phyloP scores from a whole-genome alignment of 2,797 vertebrate genomes.

The Sebastes vulpes region DNA sequence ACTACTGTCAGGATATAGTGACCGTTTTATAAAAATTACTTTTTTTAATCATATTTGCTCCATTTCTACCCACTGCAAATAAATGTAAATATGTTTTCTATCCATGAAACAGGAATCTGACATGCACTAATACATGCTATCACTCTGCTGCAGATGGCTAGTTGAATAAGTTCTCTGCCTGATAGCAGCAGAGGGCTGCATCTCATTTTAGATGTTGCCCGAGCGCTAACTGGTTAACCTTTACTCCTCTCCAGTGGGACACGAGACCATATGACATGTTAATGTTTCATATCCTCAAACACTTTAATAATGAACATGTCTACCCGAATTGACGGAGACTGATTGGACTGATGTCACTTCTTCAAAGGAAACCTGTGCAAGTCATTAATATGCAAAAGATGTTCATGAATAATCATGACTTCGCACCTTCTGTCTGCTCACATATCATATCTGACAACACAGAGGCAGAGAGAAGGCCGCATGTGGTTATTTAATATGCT shows the following conservation, averaged over 20 bases:
- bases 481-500: slow-evolving; percentile 20
- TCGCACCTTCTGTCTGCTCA: slow-evolving; percentile 23
- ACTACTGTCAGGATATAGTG: too few species aligned
- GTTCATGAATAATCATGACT: slow-evolving; percentile 35
- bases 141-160: slow-evolving; percentile 24
- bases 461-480: background rate
- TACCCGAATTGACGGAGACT: background rate
- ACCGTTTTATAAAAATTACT: too few species aligned
- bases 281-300: slow-evolving; percentile 49
- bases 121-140: slow-evolving; percentile 3
- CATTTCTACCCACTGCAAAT: too few species aligned
- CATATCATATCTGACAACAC: slow-evolving; percentile 25
- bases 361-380: slow-evolving; percentile 23
- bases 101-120: background rate
- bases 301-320: slow-evolving; percentile 17
- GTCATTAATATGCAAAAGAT: slow-evolving; percentile 36
- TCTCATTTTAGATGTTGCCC: slow-evolving; percentile 36
- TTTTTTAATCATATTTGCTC: too few species aligned
- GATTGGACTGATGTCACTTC: background rate
- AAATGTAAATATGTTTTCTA: background rate
- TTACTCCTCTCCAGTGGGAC: slow-evolving; percentile 8
- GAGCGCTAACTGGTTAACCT: slow-evolving; percentile 35
- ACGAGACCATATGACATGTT: slow-evolving; percentile 19
- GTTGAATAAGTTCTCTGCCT: slow-evolving; percentile 9
- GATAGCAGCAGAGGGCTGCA: slow-evolving; percentile 5